Conservation (phyloP, 2,113 vertebrate species). For the Prionailurus viverrinus region DNA sequence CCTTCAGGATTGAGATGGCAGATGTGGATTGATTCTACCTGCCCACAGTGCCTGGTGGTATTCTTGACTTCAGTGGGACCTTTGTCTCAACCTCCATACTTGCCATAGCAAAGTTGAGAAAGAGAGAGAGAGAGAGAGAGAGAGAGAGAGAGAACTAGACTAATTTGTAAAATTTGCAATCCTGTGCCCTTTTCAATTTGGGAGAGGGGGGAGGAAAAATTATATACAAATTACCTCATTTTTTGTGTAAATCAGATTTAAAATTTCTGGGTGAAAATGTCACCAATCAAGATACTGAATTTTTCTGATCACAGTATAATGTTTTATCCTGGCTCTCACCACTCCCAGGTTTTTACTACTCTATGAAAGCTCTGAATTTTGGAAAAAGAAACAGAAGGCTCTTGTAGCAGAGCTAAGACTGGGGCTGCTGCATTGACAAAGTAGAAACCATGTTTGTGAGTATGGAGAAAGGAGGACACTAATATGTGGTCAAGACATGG, state of each 20-base stretch:
- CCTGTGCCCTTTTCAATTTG: neutral
- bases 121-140: neutral
- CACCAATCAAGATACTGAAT: neutral
- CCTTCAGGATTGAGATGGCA: neutral
- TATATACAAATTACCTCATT: neutral
- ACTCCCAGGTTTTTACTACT: neutral
- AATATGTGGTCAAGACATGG: neutral
- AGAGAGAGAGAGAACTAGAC: no score
- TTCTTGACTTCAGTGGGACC: neutral
- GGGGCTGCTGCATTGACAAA: neutral
- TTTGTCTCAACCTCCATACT: neutral
- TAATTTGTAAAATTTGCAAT: neutral
- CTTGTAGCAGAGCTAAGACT: neutral
- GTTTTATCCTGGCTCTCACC: neutral
- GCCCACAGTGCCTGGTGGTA: no score
- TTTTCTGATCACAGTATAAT: neutral
- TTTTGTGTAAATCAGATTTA: constrained; percentile 6
- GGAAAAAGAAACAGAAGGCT: neutral
- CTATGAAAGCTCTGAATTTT: neutral
- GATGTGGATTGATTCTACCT: neutral
- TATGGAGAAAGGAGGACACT: neutral
- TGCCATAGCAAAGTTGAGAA: neutral
- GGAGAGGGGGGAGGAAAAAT: neutral
- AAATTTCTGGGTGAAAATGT: constrained; percentile 7
- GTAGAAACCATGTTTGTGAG: neutral